These are phyloP conservation scores for Corydoras sp. DNA, from an alignment of 2,113 vertebrate genomes.

Conservation along the genomic window DNA sequence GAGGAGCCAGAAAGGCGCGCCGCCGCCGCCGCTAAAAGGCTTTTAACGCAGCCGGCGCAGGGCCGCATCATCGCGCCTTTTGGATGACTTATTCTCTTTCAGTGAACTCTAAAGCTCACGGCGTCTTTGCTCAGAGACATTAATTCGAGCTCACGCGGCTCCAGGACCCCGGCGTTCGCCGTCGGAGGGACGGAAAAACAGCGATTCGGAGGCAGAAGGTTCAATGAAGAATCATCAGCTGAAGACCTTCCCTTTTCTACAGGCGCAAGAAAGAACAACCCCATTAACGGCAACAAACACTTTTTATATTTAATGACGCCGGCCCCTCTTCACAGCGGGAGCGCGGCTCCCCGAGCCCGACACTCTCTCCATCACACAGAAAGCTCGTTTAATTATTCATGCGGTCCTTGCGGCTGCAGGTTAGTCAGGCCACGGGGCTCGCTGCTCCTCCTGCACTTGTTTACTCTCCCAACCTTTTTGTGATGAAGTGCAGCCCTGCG, in stretches of 20 bases:
- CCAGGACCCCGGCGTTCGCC: no score
- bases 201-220: no score
- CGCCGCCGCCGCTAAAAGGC: constrained; percentile 29
- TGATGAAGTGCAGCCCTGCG: constrained; percentile 44
- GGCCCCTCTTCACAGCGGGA: constrained; percentile 43
- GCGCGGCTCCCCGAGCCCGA: constrained; percentile 45
- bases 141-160: no score
- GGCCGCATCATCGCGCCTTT: constrained; percentile 31
- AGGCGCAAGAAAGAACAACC: constrained; percentile 43
- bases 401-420: constrained; percentile 45
- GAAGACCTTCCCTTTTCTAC: no score
- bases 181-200: no score
- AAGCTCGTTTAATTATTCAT: constrained; percentile 65
- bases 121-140: not conserved
- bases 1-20: constrained; percentile 23
- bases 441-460: constrained; percentile 38
- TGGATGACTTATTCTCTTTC: constrained; percentile 30
- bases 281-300: constrained; percentile 54
- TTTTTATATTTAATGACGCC: constrained; percentile 64
- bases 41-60: constrained; percentile 44
- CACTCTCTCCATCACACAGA: constrained; percentile 56
- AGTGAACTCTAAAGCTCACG: not conserved
- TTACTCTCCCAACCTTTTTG: constrained; percentile 52
- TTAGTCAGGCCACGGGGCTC: constrained; percentile 44
- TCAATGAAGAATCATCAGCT: no score